These are phyloP conservation scores for Cephus pygmeus DNA, from an alignment of 2,888 invertebrate species.

Conservation along the genomic window DNA sequence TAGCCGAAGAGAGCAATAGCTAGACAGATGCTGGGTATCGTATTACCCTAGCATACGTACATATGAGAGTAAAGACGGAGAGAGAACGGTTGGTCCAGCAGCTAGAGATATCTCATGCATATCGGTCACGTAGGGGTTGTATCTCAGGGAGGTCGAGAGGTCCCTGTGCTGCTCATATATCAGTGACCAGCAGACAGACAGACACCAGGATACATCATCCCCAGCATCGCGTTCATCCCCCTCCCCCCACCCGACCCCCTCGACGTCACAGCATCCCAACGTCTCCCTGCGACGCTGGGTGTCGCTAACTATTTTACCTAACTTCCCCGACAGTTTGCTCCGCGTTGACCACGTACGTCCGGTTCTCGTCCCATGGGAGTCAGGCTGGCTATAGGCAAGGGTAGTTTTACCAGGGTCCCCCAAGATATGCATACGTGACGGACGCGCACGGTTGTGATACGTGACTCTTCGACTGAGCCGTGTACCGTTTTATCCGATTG, in stretches of 20 bases:
- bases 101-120: conserved; percentile 34
- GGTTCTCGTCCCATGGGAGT: conserved; percentile 57
- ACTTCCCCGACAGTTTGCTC: conserved; percentile 66
- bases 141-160: conserved; percentile 51
- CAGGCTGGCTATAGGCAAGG: conserved; percentile 28
- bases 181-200: conserved; percentile 56
- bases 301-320: conserved; percentile 67
- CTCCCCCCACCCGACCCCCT: conserved; percentile 21
- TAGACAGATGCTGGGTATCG: not conserved
- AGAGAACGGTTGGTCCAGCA: conserved; percentile 8
- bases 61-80: not conserved
- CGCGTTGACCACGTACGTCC: conserved; percentile 66
- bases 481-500: not conserved
- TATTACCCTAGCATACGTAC: not conserved
- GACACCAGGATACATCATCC: conserved; percentile 32
- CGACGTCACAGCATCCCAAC: conserved; percentile 25
- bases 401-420: conserved; percentile 54
- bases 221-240: conserved; percentile 22
- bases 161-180: conserved; percentile 54
- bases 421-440: conserved; percentile 67
- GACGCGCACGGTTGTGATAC: conserved; percentile 37
- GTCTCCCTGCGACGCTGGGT: conserved; percentile 41
- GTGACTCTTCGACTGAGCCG: conserved; percentile 1
- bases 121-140: conserved; percentile 63
- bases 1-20: not conserved